Percentiles rank a stretch among this genome's conserved stretches.
Evolutionary conservation across 2,888 invertebrate species (phyloP).

Genomic region (Mesorhabditis sp.): DNA sequence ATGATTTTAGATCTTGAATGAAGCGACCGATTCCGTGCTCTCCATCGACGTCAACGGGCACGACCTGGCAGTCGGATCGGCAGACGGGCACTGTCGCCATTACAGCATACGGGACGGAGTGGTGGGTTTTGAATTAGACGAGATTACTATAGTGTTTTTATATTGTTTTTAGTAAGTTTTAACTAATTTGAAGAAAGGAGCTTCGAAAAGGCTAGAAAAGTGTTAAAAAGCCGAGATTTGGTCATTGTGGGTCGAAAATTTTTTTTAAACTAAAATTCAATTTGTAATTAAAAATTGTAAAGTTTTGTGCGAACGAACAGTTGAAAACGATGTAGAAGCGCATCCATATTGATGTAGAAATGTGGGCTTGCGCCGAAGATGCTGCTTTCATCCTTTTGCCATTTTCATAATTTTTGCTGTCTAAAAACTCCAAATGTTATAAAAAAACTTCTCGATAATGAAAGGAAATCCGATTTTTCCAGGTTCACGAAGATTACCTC

Average conservation of each 20-base stretch:
- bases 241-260: too few relatives aligned
- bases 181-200: too few relatives aligned
- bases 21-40: conserved; percentile 82
- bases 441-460: neutral
- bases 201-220: too few relatives aligned
- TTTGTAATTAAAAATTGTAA: too few relatives aligned
- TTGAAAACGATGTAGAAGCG: too few relatives aligned
- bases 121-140: conserved; percentile 60
- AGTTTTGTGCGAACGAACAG: too few relatives aligned
- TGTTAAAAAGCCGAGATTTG: too few relatives aligned
- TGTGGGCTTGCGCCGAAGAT: too few relatives aligned
- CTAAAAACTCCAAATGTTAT: neutral
- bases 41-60: conserved; percentile 73
- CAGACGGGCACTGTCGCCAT: conserved; percentile 79
- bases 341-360: too few relatives aligned
- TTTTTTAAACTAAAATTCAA: too few relatives aligned
- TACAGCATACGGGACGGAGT: conserved; percentile 88
- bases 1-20: conserved; percentile 68
- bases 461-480: conserved; percentile 7
- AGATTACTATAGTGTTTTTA: neutral
- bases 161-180: neutral
- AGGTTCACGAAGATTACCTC: conserved; percentile 72
- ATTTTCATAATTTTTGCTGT: conserved; percentile 10
- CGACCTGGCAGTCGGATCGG: conserved; percentile 83
- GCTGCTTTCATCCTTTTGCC: conserved; percentile 9